These are phyloP conservation scores for Scalopus aquaticus DNA, from an alignment of 2,113 vertebrate species.

Conservation along the genomic window DNA sequence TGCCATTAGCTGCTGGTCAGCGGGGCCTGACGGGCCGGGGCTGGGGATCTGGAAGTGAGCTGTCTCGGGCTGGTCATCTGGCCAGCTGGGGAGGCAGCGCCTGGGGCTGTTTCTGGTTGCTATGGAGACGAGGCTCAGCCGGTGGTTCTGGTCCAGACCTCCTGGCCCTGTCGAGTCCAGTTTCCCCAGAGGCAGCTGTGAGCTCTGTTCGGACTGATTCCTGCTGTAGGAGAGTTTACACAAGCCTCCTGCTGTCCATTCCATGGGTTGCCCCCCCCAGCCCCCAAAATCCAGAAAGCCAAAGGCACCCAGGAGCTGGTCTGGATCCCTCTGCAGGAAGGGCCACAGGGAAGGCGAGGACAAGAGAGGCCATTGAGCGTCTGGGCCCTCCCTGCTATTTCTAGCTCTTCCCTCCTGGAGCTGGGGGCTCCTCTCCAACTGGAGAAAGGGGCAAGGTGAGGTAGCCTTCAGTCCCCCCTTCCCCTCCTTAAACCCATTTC, in stretches of 20 bases:
- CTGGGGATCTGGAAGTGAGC: not conserved
- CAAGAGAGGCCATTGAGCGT: not conserved
- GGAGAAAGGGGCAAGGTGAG: not conserved
- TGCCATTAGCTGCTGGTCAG: not conserved
- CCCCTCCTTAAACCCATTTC: not conserved
- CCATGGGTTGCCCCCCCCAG: not conserved
- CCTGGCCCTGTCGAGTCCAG: not conserved
- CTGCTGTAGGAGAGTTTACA: not conserved
- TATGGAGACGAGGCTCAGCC: conserved; percentile 58
- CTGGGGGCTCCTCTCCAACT: not conserved
- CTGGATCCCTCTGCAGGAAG: not conserved
- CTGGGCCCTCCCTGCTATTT: not conserved
- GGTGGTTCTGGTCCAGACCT: not conserved
- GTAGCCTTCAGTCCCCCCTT: not conserved
- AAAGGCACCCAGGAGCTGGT: not conserved
- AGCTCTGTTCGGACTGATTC: not conserved
- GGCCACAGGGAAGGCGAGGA: not conserved
- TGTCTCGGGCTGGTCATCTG: conserved; percentile 10
- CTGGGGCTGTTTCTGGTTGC: conserved; percentile 60
- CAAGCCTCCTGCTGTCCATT: not conserved
- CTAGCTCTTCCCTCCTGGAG: not conserved
- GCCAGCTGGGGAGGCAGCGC: not conserved
- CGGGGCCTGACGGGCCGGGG: too few relatives aligned
- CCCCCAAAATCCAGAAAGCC: not conserved
- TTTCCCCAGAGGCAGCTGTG: not conserved